These are phyloP conservation scores for Girardia tigrina DNA, from an alignment of 2,888 invertebrate genomes.

Conservation along the genomic window DNA sequence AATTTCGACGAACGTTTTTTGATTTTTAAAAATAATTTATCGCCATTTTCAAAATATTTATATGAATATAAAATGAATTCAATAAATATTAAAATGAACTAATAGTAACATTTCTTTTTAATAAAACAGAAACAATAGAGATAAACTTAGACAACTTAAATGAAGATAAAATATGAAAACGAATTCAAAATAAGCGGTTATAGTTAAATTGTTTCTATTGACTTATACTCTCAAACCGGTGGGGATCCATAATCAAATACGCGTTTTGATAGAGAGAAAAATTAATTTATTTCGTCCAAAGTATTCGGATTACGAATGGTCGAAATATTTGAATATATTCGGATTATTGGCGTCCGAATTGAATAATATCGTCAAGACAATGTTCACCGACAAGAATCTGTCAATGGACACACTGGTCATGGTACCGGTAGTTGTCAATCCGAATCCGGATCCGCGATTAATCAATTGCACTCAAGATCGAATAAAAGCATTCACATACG, in stretches of 20 bases:
- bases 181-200: not conserved
- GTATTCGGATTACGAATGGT: not conserved
- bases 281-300: not conserved
- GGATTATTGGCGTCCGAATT: not conserved
- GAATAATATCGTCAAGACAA: not conserved
- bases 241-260: no score
- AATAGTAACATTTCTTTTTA: no score
- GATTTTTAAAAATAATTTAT: no score
- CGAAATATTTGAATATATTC: slow-evolving; percentile 4
- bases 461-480: not conserved
- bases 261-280: not conserved
- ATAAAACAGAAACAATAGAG: no score
- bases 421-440: not conserved
- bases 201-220: no score
- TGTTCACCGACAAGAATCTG: not conserved
- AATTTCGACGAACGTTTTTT: no score
- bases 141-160: not conserved
- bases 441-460: not conserved
- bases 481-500: not conserved
- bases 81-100: no score
- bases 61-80: no score
- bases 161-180: not conserved
- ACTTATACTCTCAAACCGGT: no score
- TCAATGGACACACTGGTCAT: not conserved
- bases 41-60: no score